A percentile compares a stretch with the other conserved stretches of the same genome.
Evolutionary conservation across 2,888 invertebrate genomes (phyloP).

Genomic region (Clunio marinus): DNA sequence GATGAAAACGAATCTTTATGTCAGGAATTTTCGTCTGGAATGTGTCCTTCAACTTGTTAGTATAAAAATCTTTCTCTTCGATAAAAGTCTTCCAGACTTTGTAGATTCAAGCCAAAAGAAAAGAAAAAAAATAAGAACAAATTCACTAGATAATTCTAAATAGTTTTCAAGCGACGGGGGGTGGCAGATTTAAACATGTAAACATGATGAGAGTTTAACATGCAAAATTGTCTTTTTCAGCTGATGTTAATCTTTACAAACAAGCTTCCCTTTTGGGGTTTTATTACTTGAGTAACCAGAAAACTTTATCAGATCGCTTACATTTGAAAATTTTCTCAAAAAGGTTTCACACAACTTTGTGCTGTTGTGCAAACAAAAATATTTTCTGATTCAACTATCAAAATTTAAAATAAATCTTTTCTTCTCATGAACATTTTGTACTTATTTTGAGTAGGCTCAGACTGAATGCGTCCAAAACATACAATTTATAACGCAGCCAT

Average conservation of each 20-base stretch:
- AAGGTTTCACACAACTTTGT: neutral
- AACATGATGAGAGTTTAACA: neutral
- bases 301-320: neutral
- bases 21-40: neutral
- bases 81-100: neutral
- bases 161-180: neutral
- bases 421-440: too few relatives aligned
- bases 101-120: neutral
- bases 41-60: too few relatives aligned
- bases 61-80: neutral
- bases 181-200: neutral
- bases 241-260: conserved; percentile 8
- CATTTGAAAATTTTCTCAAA: neutral
- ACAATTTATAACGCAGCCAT: too few relatives aligned
- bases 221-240: conserved; percentile 2
- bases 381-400: neutral
- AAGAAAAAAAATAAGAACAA: neutral
- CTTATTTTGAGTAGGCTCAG: too few relatives aligned
- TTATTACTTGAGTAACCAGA: neutral
- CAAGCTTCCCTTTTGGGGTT: neutral
- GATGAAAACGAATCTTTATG: too few relatives aligned
- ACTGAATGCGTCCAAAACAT: too few relatives aligned
- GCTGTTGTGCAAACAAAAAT: neutral
- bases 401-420: conserved; percentile 8
- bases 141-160: conserved; percentile 1